phyloP scores from a whole-genome alignment of 2,888 invertebrate species.

The Xanthorhoe spadicearia region DNA sequence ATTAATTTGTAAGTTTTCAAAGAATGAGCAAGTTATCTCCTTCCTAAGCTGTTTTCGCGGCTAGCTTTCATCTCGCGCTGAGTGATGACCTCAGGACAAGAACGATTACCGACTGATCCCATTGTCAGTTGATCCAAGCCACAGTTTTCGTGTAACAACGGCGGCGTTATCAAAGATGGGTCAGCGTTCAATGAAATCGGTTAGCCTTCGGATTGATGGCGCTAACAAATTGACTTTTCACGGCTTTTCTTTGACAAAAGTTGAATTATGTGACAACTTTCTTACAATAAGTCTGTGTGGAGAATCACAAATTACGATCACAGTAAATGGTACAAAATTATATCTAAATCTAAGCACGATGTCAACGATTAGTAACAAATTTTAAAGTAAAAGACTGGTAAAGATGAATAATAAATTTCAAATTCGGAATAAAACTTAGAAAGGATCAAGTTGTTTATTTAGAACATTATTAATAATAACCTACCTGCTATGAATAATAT shows the following conservation, averaged over 20 bases:
- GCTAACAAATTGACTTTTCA: slow-evolving; percentile 34
- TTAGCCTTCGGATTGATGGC: slow-evolving; percentile 26
- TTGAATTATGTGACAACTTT: slow-evolving; percentile 31
- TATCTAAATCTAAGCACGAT: too few species aligned
- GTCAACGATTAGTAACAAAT: too few species aligned
- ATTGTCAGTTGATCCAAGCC: slow-evolving; percentile 68
- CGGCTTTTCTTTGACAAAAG: slow-evolving; percentile 29
- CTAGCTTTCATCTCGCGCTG: slow-evolving; percentile 73
- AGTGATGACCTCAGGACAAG: slow-evolving; percentile 79
- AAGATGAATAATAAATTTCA: too few species aligned
- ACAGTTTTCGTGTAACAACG: slow-evolving; percentile 65
- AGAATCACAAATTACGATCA: not conserved
- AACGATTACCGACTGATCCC: slow-evolving; percentile 74
- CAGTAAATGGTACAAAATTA: not conserved
- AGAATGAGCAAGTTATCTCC: slow-evolving; percentile 21
- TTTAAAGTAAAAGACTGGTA: too few species aligned
- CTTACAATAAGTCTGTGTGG: not conserved
- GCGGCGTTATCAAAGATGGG: slow-evolving; percentile 68
- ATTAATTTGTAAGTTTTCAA: not conserved
- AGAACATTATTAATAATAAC: too few species aligned
- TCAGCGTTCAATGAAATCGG: slow-evolving; percentile 33
- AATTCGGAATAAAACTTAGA: too few species aligned
- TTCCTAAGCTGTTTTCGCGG: slow-evolving; percentile 46
- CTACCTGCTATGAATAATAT: too few species aligned
- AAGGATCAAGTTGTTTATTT: too few species aligned